Conservation (phyloP, 2,113 vertebrate genomes). For the Trachemys scripta region DNA sequence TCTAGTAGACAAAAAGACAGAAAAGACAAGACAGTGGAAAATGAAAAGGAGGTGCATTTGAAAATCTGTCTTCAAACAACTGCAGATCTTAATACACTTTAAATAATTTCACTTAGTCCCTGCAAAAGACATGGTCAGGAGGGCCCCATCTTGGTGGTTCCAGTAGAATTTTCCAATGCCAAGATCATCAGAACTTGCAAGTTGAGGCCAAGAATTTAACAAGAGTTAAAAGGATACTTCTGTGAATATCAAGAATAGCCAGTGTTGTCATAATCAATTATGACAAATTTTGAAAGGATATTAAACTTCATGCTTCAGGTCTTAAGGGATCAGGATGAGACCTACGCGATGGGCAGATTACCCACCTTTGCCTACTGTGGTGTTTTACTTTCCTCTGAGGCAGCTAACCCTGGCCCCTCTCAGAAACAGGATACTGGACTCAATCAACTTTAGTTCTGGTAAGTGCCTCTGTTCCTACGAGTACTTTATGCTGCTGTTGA, state of each 20-base stretch:
- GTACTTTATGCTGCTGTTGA: background rate
- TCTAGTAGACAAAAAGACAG: background rate
- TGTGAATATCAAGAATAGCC: background rate
- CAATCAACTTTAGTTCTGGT: background rate
- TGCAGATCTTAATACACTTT: background rate
- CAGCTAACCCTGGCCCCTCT: background rate
- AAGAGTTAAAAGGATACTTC: background rate
- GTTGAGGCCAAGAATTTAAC: background rate
- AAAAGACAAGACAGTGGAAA: background rate
- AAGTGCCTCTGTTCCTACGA: background rate
- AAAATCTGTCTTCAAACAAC: background rate
- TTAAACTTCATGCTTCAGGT: background rate
- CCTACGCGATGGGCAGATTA: background rate
- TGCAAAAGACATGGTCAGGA: background rate
- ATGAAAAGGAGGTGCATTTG: background rate
- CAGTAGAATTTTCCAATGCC: background rate
- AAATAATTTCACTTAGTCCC: background rate
- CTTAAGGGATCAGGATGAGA: background rate
- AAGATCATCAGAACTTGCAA: background rate
- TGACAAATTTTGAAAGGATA: background rate
- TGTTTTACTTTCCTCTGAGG: slow-evolving; percentile 3
- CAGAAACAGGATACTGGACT: background rate
- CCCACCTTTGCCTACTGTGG: background rate
- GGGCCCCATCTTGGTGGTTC: background rate
- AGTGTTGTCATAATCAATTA: background rate